Base-by-base conservation (phyloP, 2,888 invertebrate genomes). In the Glaucopsyche alexis region DNA sequence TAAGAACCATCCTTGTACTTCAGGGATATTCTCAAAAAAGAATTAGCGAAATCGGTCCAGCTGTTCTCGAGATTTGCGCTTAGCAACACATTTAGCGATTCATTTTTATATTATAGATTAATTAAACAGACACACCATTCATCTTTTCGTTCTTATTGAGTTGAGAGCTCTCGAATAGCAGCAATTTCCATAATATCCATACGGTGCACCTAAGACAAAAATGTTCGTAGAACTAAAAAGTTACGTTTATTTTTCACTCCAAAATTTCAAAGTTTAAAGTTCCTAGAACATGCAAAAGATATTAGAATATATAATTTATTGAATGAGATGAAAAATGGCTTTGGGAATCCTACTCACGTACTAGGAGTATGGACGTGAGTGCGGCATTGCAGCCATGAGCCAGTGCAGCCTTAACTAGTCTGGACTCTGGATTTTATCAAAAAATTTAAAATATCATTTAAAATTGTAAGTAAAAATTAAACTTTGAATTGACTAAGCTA, bases 271-370 rank as follows among this genome's bases (percentile, higher is more conserved):
- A 60, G 60, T 14, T 60, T 5, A 60, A 60, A 60, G 19, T 55
- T 60, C 14, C 13, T 29, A 14, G 60, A 38, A 60, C 29, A 29
- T 13, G 14, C 60, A 60, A 29, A 29, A 60, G 60, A 60, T 60
- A 60, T 60, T 60, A 60, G 38, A 38, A 60, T 60, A 60, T 60
- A 60, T 60, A 60, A 60, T 60, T 60, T 60, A 60, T 60, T 29
- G 60, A 60, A 60, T 60, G 6, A 55, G 11, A 55, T 55, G 60
- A 60, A 60, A 60, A 60, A 60, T 60, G 38, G 60, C 29, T 60
- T 60, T 38, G 6, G 29, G 29, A 60, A 60, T 60, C 60, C 60
- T 38, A 60, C 29, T 60, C 60, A 60, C 60, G 29, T 60, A 29
- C 29, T 19, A 55, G 7, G 6, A 42, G 60, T 13, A 13, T 29